Base-by-base conservation (phyloP, 2,888 invertebrate genomes). In the Acanthococcus lagerstroemiae region DNA sequence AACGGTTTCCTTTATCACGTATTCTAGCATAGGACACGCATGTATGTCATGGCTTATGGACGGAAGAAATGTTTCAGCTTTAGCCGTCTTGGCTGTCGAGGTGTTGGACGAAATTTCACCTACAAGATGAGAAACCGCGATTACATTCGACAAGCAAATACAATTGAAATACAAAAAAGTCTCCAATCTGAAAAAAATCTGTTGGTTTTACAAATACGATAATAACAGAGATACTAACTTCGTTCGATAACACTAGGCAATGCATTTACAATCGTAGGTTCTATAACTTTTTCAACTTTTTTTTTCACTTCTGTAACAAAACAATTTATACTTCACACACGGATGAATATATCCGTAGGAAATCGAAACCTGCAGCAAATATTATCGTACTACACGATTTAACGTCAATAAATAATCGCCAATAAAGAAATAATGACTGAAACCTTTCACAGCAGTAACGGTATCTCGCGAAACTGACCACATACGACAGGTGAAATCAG, bases 401-500 rank as follows among this genome's bases (percentile, higher is more conserved):
- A n/a, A n/a, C n/a, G n/a, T n/a, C n/a, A n/a, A 37, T 15, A 3
- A 15, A 37, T 37, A n/a, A 15, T 37, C 1, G 37, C n/a, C 2
- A 37, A 37, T n/a, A 37, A 37, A 37, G 21, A 19, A 25, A 3
- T 19, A 22, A 45, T 45, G 19, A 4, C 24, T 21, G 19, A n/a
- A 24, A 63, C 63, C 63, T 55, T 77, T 76, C 63, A 70, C 37
- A 0, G 77, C 73, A 12, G 24, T 25, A 3, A 48, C 48, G 3
- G 78, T 77, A 73, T 82, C 78, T 63, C 80, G 73, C 0, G 77
- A 76, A 0, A 80, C 72, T 58, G 80, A 77, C 88, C 89, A 90
- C 52, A 84, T 74, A 1, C 83, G 79, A n/a, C 90, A 73, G 1
- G 82, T 79, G 72, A 78, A 81, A 76, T 88, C 88, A 27, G 80